phyloP scores from a whole-genome alignment of 2,113 vertebrate species.

The Crotalus helleri region DNA sequence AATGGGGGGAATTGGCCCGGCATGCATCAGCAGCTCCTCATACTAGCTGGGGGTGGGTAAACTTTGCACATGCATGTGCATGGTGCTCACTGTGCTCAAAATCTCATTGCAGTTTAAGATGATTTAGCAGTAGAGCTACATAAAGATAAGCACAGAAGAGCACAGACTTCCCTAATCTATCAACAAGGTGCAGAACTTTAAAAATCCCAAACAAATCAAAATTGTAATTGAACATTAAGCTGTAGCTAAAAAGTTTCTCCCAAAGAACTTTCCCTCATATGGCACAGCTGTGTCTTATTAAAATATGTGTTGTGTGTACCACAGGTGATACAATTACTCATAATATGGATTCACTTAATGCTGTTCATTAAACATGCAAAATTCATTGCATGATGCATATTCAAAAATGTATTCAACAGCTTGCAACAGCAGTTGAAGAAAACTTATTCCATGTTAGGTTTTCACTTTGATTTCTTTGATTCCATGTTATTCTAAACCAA shows the following conservation, averaged over 20 bases:
- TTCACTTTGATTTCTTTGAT: slow-evolving; percentile 48
- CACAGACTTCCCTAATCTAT: slow-evolving; percentile 50
- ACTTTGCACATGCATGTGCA: neutral
- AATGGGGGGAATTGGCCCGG: neutral
- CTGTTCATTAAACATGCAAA: slow-evolving; percentile 77
- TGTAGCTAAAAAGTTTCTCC: slow-evolving; percentile 53
- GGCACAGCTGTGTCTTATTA: slow-evolving; percentile 69
- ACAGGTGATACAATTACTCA: slow-evolving; percentile 64
- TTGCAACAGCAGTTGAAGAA: slow-evolving; percentile 45
- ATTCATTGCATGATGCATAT: slow-evolving; percentile 76
- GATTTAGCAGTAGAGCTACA: slow-evolving; percentile 62
- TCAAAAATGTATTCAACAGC: slow-evolving; percentile 66
- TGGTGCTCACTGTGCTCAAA: slow-evolving; percentile 29
- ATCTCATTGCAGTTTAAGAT: slow-evolving; percentile 63
- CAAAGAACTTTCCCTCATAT: slow-evolving; percentile 67
- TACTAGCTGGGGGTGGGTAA: neutral
- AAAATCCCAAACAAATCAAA: slow-evolving; percentile 40
- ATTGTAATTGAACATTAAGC: slow-evolving; percentile 52
- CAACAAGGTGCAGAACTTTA: slow-evolving; percentile 51
- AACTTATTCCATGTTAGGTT: slow-evolving; percentile 47
- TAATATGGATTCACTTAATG: slow-evolving; percentile 67
- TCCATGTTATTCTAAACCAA: slow-evolving; percentile 40
- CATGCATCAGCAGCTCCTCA: neutral
- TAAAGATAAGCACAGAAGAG: slow-evolving; percentile 50
- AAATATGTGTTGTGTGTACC: slow-evolving; percentile 69